Base-by-base conservation (phyloP, 2,888 invertebrate genomes). In the Eupsilia transversa region DNA sequence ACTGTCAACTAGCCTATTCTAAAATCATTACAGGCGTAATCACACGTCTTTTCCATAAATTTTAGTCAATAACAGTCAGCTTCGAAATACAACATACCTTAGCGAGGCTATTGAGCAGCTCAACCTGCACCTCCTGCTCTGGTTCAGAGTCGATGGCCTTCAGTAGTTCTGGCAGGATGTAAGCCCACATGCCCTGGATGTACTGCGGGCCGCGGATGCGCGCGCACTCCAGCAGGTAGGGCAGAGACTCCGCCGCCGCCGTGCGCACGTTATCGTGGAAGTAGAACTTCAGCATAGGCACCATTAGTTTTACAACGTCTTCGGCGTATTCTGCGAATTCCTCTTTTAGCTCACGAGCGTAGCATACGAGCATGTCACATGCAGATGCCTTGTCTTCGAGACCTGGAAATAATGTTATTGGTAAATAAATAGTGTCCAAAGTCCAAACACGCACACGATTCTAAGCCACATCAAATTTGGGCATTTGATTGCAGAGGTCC, bases 371-470 rank as follows among this genome's bases (percentile, higher is more conserved):
- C 99, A 99, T 99, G 94, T 99, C 99, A 93, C 99, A 99, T 0
- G 99, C 99, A 2, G 99, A 99, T 0, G 99, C 99, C 93, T 99
- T 99, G 93, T 99, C 99, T 94, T 99, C 99, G 74, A 99, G 96
- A 84, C 99, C 98, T 97, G 82, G 7, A 4, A 67, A 66, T 59
- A 59, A 30, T 14, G 0, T 61, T 41, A 33, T n/a, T 57, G 17
- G n/a, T 65, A 56, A 65, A 43, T 43, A 20, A 41, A 30, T 46
- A 23, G 17, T 49, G 30, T 30, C 14, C 14, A 30, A 43, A 30
- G 17, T 17, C 30, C 7, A 38, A 38, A 38, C 5, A 54, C 14
- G 1, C 30, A 52, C 33, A 23, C 17, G 3, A 49, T 10, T n/a
- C 33, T 17, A 10, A n/a, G 52, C 3, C 4, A 35, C 14, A n/a